Percentiles rank a stretch among this genome's conserved stretches.
Evolutionary conservation across 2,888 invertebrate genomes (phyloP).

Genomic region (Drosophila anomelani): DNA sequence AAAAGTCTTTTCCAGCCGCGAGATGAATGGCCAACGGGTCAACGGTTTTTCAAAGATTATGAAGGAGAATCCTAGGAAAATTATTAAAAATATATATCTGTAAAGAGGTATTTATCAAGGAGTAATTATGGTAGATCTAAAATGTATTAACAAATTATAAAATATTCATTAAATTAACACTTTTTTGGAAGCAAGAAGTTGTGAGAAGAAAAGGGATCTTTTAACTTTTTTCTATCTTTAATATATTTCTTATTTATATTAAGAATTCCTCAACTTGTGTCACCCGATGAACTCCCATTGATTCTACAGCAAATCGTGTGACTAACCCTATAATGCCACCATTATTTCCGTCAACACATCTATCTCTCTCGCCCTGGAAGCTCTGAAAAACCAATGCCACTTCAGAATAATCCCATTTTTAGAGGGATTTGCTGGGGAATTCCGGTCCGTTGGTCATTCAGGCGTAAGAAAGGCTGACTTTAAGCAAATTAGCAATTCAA

Average conservation of each 20-base stretch:
- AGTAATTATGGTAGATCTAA: not conserved
- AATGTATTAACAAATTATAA: not conserved
- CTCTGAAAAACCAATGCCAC: conserved; percentile 35
- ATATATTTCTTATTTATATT: not conserved
- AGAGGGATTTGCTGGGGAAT: conserved; percentile 5
- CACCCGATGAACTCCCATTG: conserved; percentile 4
- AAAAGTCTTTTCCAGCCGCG: conserved; percentile 26
- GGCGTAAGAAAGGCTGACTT: conserved; percentile 54
- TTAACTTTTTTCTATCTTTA: accelerated
- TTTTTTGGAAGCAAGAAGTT: too few relatives aligned
- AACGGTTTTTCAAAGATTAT: not conserved
- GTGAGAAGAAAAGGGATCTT: not conserved
- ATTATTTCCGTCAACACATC: conserved; percentile 41
- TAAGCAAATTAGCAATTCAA: conserved; percentile 75
- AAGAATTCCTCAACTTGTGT: not conserved
- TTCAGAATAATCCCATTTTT: conserved; percentile 33
- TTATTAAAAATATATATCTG: not conserved
- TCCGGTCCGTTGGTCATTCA: conserved; percentile 31
- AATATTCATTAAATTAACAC: not conserved
- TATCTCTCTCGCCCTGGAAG: not conserved
- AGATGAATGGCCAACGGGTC: conserved; percentile 20
- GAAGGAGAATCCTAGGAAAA: not conserved
- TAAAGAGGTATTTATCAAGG: not conserved
- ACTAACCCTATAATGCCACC: conserved; percentile 28
- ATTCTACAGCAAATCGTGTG: conserved; percentile 20